phyloP scores from a whole-genome alignment of 1,140 invertebrate species.

The Laodelphax striatellus region DNA sequence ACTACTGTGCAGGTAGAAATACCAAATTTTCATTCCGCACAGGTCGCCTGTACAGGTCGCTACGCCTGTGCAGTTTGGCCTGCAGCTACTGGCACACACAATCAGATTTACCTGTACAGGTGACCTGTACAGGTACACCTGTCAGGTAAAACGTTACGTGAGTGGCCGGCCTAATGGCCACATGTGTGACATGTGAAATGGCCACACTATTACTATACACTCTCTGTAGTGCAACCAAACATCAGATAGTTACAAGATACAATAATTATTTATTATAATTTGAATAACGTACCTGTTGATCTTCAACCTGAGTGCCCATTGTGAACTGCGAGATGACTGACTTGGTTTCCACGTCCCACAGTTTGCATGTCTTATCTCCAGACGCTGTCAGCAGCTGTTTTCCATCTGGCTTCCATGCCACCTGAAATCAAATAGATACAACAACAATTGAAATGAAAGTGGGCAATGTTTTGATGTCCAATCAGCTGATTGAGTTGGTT shows the following conservation, averaged over 20 bases:
- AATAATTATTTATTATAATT: no score
- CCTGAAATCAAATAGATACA: slow-evolving; percentile 35
- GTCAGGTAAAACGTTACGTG: no score
- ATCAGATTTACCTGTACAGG: no score
- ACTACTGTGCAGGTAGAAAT: slow-evolving; percentile 4
- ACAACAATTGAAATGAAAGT: no score
- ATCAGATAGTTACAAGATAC: no score
- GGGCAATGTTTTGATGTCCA: no score
- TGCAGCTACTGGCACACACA: slow-evolving; percentile 15
- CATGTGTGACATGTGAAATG: no score
- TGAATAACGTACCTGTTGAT: slow-evolving; percentile 65
- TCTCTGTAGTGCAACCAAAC: no score
- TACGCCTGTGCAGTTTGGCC: slow-evolving; percentile 17
- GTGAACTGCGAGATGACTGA: slow-evolving; percentile 64
- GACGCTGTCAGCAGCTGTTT: slow-evolving; percentile 85
- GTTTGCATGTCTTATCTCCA: slow-evolving; percentile 93
- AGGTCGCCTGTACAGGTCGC: slow-evolving; percentile 13
- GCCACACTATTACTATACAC: no score
- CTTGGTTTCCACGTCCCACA: slow-evolving; percentile 86
- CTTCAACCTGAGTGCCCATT: slow-evolving; percentile 77
- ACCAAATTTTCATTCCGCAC: not conserved
- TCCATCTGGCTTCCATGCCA: slow-evolving; percentile 89
- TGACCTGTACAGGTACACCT: no score
- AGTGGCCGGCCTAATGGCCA: no score
- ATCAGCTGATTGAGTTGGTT: no score